phyloP scores from a whole-genome alignment of 1,140 invertebrate genomes.

The Sesamia nonagrioides region DNA sequence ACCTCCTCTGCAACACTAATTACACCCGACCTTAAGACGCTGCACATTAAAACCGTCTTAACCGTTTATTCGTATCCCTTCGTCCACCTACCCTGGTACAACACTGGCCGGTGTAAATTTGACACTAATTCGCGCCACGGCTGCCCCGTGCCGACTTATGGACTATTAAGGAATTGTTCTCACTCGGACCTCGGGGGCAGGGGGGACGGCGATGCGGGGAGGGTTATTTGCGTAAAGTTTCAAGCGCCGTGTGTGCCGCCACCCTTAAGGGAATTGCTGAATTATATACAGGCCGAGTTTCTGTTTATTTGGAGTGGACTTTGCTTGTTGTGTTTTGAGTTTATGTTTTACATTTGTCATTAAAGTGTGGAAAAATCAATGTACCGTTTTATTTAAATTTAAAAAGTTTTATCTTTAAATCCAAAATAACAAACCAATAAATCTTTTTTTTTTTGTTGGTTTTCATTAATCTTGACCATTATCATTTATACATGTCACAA shows the following conservation, averaged over 20 bases:
- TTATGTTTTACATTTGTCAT: neutral
- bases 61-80: neutral
- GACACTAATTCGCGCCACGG: constrained; percentile 74
- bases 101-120: constrained; percentile 59
- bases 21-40: constrained; percentile 12
- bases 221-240: constrained; percentile 82
- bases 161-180: constrained; percentile 84
- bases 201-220: constrained; percentile 49
- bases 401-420: no score
- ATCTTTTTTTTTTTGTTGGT: no score
- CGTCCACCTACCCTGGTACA: neutral
- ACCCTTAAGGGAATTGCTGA: constrained; percentile 64
- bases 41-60: constrained; percentile 29
- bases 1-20: constrained; percentile 2
- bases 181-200: constrained; percentile 61
- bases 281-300: constrained; percentile 69
- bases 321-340: constrained; percentile 3
- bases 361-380: neutral
- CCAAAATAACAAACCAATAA: no score
- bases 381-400: no score
- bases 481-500: no score
- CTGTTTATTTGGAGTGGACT: constrained; percentile 11
- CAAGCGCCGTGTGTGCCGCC: constrained; percentile 73
- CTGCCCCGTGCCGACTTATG: constrained; percentile 77
- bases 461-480: no score